Percentiles rank a stretch among this genome's conserved stretches.
phyloP scores from a whole-genome alignment of 1,140 invertebrate genomes.

The Portunus trituberculatus region DNA sequence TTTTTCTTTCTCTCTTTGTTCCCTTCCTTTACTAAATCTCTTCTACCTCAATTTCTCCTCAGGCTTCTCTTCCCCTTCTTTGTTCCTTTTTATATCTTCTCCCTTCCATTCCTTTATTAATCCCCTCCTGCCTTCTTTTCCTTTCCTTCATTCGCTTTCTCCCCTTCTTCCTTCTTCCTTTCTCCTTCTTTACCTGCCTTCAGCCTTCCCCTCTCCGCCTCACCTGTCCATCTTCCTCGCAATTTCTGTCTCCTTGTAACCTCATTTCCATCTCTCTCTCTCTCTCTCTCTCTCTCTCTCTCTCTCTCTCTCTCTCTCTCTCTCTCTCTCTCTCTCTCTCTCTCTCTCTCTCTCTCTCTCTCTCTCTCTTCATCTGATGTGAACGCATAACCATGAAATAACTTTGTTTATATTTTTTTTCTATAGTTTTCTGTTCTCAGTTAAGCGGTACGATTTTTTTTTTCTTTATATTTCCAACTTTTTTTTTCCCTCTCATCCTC shows the following conservation, averaged over 20 bases:
- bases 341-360: not conserved
- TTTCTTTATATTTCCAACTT: too few species aligned
- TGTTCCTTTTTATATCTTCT: not conserved
- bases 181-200: not conserved
- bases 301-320: constrained; percentile 14
- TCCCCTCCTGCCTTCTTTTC: not conserved
- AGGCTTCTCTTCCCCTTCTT: too few species aligned
- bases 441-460: too few species aligned
- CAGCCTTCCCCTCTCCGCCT: not conserved
- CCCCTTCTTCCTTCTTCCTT: not conserved
- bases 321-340: not conserved
- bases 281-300: constrained; percentile 24
- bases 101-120: not conserved
- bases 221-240: too few species aligned
- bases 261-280: constrained; percentile 3
- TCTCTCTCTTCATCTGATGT: not conserved
- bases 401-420: too few species aligned
- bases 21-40: not conserved
- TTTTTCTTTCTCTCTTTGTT: not conserved
- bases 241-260: not conserved
- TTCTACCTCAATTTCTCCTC: too few species aligned
- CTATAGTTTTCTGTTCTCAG: too few species aligned
- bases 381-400: too few species aligned
- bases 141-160: not conserved
- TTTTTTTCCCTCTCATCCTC: too few species aligned